Conservation (phyloP, 2,888 invertebrate genomes). For the Drosophila barbarae region DNA sequence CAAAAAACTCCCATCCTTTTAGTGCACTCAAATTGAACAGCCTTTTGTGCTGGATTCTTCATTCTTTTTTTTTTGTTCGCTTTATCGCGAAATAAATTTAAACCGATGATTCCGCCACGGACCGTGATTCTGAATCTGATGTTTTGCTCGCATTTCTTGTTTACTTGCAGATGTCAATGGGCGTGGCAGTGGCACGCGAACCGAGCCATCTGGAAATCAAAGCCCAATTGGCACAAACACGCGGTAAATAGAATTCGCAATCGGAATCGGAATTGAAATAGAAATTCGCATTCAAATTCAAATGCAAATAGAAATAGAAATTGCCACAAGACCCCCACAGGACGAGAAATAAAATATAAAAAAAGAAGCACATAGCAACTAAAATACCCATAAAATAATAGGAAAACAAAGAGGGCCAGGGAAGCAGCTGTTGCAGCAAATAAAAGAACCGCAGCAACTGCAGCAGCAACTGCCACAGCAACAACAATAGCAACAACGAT, state of each 20-base stretch:
- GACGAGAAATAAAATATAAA: conserved; percentile 20
- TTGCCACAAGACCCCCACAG: conserved; percentile 50
- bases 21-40: conserved; percentile 44
- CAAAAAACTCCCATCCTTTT: conserved; percentile 13
- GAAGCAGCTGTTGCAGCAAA: conserved; percentile 39
- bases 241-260: conserved; percentile 49
- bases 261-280: conserved; percentile 48
- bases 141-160: conserved; percentile 39
- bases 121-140: conserved; percentile 29
- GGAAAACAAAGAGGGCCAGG: conserved; percentile 29
- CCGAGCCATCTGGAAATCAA: conserved; percentile 60
- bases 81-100: conserved; percentile 59
- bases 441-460: conserved; percentile 43
- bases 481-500: conserved; percentile 14
- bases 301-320: conserved; percentile 62
- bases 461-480: conserved; percentile 23
- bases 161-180: conserved; percentile 71
- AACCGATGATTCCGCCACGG: conserved; percentile 54
- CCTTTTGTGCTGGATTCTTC: conserved; percentile 29
- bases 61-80: neutral
- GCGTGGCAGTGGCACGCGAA: conserved; percentile 46
- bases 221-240: conserved; percentile 67
- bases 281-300: conserved; percentile 52
- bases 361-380: conserved; percentile 19
- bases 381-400: conserved; percentile 62